Base-by-base conservation (phyloP, 2,888 invertebrate genomes). In the Cantharis rufa region DNA sequence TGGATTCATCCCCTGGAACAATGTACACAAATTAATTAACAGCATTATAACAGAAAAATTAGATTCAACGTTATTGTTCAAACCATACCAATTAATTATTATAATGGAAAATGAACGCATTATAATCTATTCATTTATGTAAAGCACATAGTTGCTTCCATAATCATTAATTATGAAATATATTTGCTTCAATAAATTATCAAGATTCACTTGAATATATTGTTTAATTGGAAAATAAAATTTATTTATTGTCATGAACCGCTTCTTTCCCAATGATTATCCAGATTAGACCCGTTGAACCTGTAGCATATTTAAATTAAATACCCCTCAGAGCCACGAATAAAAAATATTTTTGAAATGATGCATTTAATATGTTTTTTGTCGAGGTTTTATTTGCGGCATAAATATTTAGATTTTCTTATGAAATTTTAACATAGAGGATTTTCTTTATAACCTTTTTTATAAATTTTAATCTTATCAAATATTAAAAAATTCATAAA, bases 1-100 rank as follows among this genome's bases (percentile, higher is more conserved):
- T 62, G 92, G 92, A 76, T 90, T 91, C 88, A 93, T 89, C 11
- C 90, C 90, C 94, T 94, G 90, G 1, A 90, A 90, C 81, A 84
- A 48, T 48, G 5, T 48, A 48, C 48, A 48, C 48, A 48, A 48
- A 48, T n/a, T 48, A 48, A 48, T 48, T 48, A 48, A 48, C 48
- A 48, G n/a, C 1, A 48, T n/a, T 48, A 48, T 48, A 48, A n/a
- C n/a, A 9, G n/a, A 48, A 32, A n/a, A 48, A 48, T n/a, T 48
- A n/a, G n/a, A 48, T 48, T 48, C 48, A 5, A 48, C 7, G 48
- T 48, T 48, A 48, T 48, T 48, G 48, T 48, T 48, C n/a, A 48
- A 48, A n/a, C 48, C n/a, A 48, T 48, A 9, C 7, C n/a, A n/a
- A n/a, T 48, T 48, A 48, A 48, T 48, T 48, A 48, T 48, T n/a